A percentile compares a stretch with the other conserved stretches of the same genome.
phyloP scores from a whole-genome alignment of 2,113 vertebrate genomes.

The Urocynchramus pylzowi region DNA sequence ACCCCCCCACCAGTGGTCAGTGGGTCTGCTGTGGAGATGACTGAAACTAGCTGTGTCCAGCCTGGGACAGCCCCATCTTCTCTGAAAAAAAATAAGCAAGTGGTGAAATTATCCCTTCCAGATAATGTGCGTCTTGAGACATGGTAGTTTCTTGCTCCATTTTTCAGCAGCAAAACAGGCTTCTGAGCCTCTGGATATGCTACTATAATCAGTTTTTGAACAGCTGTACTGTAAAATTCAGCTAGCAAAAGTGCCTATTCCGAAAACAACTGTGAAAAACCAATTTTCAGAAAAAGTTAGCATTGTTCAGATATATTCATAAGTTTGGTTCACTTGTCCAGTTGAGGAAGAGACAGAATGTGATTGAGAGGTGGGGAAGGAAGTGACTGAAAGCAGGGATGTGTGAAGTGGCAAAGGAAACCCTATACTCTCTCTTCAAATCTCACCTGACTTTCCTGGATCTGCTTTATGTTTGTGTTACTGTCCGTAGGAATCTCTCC shows the following conservation, averaged over 20 bases:
- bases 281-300: background rate
- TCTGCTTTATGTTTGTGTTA: background rate
- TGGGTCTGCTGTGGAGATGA: background rate
- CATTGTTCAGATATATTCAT: background rate
- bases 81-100: background rate
- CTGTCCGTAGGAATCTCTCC: background rate
- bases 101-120: background rate
- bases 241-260: background rate
- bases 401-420: background rate
- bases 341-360: background rate
- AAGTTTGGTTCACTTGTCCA: background rate
- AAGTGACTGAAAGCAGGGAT: background rate
- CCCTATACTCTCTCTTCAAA: background rate
- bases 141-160: background rate
- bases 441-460: background rate
- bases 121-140: background rate
- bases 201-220: background rate
- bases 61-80: background rate
- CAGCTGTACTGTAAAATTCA: background rate
- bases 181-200: background rate
- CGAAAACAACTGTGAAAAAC: background rate
- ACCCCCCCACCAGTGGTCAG: background rate
- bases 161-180: background rate
- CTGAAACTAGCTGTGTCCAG: background rate
- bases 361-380: background rate